phyloP scores from a whole-genome alignment of 1,140 invertebrate genomes.

The Tetranychus cinnabarinus region DNA sequence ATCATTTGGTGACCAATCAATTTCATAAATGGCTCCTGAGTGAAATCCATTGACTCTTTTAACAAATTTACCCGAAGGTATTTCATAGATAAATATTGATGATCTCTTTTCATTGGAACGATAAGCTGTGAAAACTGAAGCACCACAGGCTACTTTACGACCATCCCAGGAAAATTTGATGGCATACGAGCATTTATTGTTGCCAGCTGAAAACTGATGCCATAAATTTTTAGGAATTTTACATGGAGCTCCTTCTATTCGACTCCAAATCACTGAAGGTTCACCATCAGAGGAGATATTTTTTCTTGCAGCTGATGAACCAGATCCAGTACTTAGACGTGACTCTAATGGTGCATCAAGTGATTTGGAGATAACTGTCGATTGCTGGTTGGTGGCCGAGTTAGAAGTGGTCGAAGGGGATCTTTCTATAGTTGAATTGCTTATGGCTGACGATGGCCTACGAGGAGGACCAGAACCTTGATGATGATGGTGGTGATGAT shows the following conservation, averaged over 20 bases:
- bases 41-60: slow-evolving; percentile 1
- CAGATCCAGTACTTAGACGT: no score
- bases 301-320: no score
- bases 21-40: slow-evolving; percentile 26
- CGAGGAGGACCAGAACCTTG: no score
- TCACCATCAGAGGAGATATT: no score
- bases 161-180: neutral
- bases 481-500: no score
- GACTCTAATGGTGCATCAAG: no score
- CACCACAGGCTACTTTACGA: neutral
- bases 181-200: neutral
- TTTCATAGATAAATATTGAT: slow-evolving; percentile 1
- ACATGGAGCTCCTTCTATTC: neutral
- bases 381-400: neutral
- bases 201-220: slow-evolving; percentile 1
- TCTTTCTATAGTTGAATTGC: no score
- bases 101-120: neutral
- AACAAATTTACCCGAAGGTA: neutral
- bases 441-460: no score
- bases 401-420: no score
- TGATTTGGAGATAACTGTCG: no score
- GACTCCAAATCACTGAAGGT: neutral
- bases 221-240: neutral
- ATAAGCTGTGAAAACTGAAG: slow-evolving; percentile 2
- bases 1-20: slow-evolving; percentile 33